Base-by-base conservation (phyloP, 2,888 invertebrate genomes). In the Torymus auratus region DNA sequence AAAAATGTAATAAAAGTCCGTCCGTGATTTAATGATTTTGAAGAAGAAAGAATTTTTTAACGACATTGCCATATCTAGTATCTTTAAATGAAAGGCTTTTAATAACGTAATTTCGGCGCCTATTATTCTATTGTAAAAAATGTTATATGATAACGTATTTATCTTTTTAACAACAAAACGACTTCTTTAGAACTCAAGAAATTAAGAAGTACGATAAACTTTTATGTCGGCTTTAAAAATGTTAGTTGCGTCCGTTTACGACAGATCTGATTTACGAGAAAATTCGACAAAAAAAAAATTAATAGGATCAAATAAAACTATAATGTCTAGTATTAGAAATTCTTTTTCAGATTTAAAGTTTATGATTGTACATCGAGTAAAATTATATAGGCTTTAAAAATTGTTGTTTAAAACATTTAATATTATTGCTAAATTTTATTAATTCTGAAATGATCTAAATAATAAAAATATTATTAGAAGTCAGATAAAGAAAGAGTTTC, bases 151-250 rank as follows among this genome's bases (percentile, higher is more conserved):
- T 52, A 13, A 17, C 12, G 67, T 13, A 28, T 62, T 62, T 68
- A 58, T 41, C 41, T 70, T 70, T 70, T 60, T 41, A 60, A 15
- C 70, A 58, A 12, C 17, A 13, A 28, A 58, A 60, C 50, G 50
- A 17, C 60, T 58, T 70, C 70, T 58, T 50, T 50, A 60, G 14
- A 58, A 58, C 58, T 60, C 10, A 50, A 70, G 50, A 70, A 60
- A 58, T 70, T 70, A 60, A 13, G 53, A 17, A 56, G 5, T 41
- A 41, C 7, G 41, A 41, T 41, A 41, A 41, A 41, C 41, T 41
- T 41, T 41, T 41, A 41, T 41, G 41, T 5, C 7, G 41, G 7
- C 41, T 7, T 41, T 41, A 41, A 41, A 41, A 41, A 41, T 41
- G 5, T 41, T 41, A 41, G 41, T 41, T 41, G 41, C 41, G 41